phyloP scores from a whole-genome alignment of 2,888 invertebrate genomes.

The Alsophila aescularia region DNA sequence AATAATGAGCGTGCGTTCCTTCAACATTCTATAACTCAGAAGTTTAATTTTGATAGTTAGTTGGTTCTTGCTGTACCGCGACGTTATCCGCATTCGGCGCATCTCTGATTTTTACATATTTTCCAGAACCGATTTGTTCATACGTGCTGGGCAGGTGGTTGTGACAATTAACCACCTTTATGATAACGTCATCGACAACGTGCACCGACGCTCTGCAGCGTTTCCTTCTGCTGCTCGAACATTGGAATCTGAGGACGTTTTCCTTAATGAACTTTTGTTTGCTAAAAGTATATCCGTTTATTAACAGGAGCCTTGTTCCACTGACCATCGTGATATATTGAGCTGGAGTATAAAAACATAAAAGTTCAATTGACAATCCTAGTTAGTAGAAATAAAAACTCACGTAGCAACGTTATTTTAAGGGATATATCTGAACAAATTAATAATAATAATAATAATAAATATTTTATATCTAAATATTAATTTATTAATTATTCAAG shows the following conservation, averaged over 20 bases:
- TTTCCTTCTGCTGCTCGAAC: not conserved
- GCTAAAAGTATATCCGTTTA: constrained; percentile 5
- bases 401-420: too few relatives aligned
- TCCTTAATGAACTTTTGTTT: not conserved
- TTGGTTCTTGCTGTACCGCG: too few relatives aligned
- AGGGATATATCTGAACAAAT: too few relatives aligned
- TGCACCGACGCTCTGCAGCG: not conserved
- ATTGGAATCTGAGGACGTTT: not conserved
- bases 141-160: not conserved
- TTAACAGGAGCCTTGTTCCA: constrained; percentile 1
- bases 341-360: not conserved
- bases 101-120: too few relatives aligned
- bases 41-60: too few relatives aligned
- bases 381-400: too few relatives aligned
- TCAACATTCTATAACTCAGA: too few relatives aligned
- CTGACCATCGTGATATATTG: not conserved
- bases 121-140: not conserved
- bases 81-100: too few relatives aligned
- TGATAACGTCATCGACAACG: not conserved
- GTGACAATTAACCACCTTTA: not conserved
- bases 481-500: too few relatives aligned
- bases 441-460: too few relatives aligned
- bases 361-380: not conserved
- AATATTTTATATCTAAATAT: too few relatives aligned
- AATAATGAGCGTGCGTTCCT: too few relatives aligned